These are phyloP conservation scores for Clarias pachynema DNA, from an alignment of 2,797 vertebrate species.

Conservation along the genomic window DNA sequence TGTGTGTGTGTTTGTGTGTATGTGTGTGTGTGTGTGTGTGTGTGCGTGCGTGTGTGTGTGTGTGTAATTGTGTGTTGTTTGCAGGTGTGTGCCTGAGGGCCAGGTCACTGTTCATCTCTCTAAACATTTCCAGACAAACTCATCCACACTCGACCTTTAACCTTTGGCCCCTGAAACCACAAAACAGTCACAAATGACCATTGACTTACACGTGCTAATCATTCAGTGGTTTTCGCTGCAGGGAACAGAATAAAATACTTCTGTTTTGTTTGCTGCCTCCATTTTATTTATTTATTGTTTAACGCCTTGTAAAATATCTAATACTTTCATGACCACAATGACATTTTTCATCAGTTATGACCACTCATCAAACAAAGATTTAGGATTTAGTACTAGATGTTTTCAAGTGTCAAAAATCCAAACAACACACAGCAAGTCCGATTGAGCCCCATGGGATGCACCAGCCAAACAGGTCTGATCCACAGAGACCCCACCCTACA, in stretches of 20 bases:
- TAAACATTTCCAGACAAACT: slow-evolving; percentile 49
- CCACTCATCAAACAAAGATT: background rate
- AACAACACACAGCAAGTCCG: background rate
- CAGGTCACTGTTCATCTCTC: slow-evolving; percentile 5
- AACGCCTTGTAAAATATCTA: background rate
- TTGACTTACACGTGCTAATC: slow-evolving; percentile 45
- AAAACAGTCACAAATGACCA: slow-evolving; percentile 31
- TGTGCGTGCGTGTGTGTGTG: background rate
- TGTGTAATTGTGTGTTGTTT: slow-evolving; percentile 26
- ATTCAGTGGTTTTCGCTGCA: slow-evolving; percentile 17
- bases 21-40: slow-evolving; percentile 25
- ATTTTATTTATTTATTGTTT: background rate
- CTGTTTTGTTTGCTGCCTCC: background rate
- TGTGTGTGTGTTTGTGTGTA: slow-evolving; percentile 22
- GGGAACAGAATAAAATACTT: background rate
- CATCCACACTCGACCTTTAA: slow-evolving; percentile 38
- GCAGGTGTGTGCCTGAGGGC: slow-evolving; percentile 40
- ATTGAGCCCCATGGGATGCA: too few relatives aligned
- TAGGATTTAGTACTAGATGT: background rate
- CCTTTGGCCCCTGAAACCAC: slow-evolving; percentile 25
- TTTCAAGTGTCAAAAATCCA: slow-evolving; percentile 4
- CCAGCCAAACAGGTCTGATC: too few relatives aligned
- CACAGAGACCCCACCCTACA: too few relatives aligned
- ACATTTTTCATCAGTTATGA: background rate
- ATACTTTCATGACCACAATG: background rate